These are phyloP conservation scores for Campylorhamphus procurvoides DNA, from an alignment of 2,113 vertebrate genomes.

Conservation along the genomic window DNA sequence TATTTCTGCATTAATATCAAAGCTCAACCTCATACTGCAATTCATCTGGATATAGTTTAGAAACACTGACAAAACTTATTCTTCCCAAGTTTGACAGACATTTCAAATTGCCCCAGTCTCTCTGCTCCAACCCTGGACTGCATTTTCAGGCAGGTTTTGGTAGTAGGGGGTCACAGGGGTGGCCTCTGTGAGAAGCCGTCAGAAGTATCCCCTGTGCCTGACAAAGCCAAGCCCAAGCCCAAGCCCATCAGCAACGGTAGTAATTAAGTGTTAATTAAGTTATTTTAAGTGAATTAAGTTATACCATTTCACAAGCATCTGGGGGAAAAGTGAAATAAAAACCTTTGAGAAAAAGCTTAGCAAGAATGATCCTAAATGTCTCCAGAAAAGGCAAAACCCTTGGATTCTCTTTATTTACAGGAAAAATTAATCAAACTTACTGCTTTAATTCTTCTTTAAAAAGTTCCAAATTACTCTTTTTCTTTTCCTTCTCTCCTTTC, in stretches of 20 bases:
- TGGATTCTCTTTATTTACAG: background rate
- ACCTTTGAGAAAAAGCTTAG: background rate
- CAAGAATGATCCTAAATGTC: background rate
- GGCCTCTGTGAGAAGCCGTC: background rate
- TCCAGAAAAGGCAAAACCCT: background rate
- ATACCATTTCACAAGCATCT: background rate
- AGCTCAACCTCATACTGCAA: background rate
- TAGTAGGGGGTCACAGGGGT: background rate
- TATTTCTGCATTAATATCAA: background rate
- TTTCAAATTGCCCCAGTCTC: background rate
- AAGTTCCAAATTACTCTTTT: constrained; percentile 98
- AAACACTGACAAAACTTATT: background rate
- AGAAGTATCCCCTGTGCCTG: background rate
- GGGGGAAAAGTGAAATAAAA: background rate
- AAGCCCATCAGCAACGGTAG: background rate
- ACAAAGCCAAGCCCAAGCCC: background rate
- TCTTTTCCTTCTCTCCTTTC: constrained; percentile 97
- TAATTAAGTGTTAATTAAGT: background rate
- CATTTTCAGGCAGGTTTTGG: background rate
- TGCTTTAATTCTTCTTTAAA: constrained; percentile 99
- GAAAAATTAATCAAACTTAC: constrained; percentile 75
- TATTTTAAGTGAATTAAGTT: background rate
- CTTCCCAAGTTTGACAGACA: background rate
- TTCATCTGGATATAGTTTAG: background rate
- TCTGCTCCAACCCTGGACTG: background rate